A percentile compares a stretch with the other conserved stretches of the same genome.
These are phyloP conservation scores for Dascillus cervinus DNA, from an alignment of 2,888 invertebrate species.

Conservation along the genomic window DNA sequence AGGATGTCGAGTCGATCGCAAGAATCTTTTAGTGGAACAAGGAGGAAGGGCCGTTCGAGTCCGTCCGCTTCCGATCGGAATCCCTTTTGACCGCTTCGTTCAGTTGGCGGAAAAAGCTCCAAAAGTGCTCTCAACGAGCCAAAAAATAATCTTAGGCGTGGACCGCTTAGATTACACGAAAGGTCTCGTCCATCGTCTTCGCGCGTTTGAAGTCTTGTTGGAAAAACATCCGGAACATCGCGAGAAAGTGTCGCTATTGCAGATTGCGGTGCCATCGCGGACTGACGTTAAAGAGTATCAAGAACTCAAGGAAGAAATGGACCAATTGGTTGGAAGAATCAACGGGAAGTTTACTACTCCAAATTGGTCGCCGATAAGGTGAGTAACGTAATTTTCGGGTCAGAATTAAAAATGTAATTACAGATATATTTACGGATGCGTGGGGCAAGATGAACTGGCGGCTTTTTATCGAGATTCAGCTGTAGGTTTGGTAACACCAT, in stretches of 20 bases:
- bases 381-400: conserved; percentile 27
- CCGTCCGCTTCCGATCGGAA: conserved; percentile 80
- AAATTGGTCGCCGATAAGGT: conserved; percentile 88
- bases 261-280: conserved; percentile 82
- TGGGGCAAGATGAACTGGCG: conserved; percentile 78
- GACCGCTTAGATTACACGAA: conserved; percentile 88
- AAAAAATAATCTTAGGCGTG: conserved; percentile 79
- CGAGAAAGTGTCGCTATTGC: conserved; percentile 74
- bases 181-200: conserved; percentile 74
- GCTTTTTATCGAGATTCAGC: conserved; percentile 82
- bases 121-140: conserved; percentile 58
- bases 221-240: conserved; percentile 80
- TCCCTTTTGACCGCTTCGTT: conserved; percentile 81
- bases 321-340: conserved; percentile 79
- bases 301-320: conserved; percentile 84
- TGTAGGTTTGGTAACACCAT: conserved; percentile 79
- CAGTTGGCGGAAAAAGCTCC: conserved; percentile 65
- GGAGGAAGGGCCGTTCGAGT: conserved; percentile 80
- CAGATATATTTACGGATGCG: conserved; percentile 83
- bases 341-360: conserved; percentile 86
- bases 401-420: no score
- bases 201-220: conserved; percentile 74
- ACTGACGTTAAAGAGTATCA: conserved; percentile 88
- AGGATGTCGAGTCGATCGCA: conserved; percentile 82
- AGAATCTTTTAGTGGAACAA: conserved; percentile 78